phyloP scores from a whole-genome alignment of 1,140 invertebrate genomes.

The Tachypleus tridentatus region DNA sequence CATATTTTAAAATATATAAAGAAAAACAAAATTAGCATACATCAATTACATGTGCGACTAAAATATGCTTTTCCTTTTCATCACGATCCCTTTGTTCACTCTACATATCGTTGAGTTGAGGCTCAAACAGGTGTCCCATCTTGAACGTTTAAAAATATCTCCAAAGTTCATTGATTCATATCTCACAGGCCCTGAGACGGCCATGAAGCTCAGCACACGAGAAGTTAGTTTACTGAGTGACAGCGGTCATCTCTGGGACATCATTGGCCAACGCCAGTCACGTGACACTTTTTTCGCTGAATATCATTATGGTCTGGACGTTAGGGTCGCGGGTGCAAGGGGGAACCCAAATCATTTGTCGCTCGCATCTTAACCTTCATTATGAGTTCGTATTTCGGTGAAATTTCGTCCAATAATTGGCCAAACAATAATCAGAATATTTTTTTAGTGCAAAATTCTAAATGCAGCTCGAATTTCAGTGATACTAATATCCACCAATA shows the following conservation, averaged over 20 bases:
- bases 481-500: slow-evolving; percentile 4
- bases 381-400: slow-evolving; percentile 14
- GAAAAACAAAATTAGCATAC: too few relatives aligned
- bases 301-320: slow-evolving; percentile 12
- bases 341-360: slow-evolving; percentile 15
- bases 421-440: slow-evolving; percentile 6
- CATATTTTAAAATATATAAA: too few relatives aligned
- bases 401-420: slow-evolving; percentile 15
- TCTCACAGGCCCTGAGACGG: too few relatives aligned
- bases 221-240: too few relatives aligned
- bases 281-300: slow-evolving; percentile 14
- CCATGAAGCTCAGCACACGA: too few relatives aligned
- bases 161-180: too few relatives aligned
- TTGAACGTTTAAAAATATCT: too few relatives aligned
- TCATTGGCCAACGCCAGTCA: slow-evolving; percentile 15
- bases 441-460: slow-evolving; percentile 8
- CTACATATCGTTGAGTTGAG: too few relatives aligned
- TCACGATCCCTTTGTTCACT: too few relatives aligned
- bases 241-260: not conserved
- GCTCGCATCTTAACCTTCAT: slow-evolving; percentile 13
- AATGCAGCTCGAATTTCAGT: slow-evolving; percentile 1
- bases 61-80: too few relatives aligned
- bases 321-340: not conserved
- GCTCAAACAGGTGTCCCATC: too few relatives aligned
- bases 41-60: too few relatives aligned